Evolutionary conservation across 2,113 vertebrate genomes (phyloP).

Genomic region (Alethe castanea): DNA sequence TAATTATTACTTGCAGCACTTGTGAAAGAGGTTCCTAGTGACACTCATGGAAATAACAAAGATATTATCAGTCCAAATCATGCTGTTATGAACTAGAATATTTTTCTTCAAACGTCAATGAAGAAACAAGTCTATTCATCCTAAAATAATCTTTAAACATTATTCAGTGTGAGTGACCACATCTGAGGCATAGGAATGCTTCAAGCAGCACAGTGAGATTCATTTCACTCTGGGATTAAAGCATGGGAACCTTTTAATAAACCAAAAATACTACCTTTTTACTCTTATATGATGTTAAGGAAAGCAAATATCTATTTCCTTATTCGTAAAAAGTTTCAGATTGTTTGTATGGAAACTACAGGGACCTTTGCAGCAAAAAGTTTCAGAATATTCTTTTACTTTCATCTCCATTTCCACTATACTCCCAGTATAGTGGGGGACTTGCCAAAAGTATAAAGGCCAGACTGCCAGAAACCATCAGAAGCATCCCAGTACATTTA

Average conservation of each 20-base stretch:
- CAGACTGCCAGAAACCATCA: not conserved
- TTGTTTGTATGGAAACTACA: not conserved
- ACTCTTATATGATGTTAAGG: not conserved
- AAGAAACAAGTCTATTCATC: not conserved
- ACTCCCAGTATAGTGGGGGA: not conserved
- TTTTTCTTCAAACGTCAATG: not conserved
- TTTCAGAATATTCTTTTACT: not conserved
- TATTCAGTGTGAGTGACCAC: not conserved
- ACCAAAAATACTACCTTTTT: not conserved
- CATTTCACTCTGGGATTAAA: not conserved
- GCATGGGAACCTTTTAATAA: not conserved
- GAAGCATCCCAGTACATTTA: not conserved
- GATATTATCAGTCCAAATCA: not conserved
- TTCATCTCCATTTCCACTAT: not conserved
- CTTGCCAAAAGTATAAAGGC: not conserved
- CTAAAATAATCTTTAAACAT: slow-evolving; percentile 14
- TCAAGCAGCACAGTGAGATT: not conserved
- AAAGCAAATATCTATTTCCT: not conserved
- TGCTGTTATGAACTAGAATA: not conserved
- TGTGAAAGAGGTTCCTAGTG: not conserved
- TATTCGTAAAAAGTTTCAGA: not conserved
- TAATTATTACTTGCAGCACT: not conserved
- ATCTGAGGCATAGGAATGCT: not conserved
- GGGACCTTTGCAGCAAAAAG: not conserved
- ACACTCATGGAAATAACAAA: not conserved